Conservation (phyloP, 1,140 invertebrate species). For the Pogonomyrmex barbatus region DNA sequence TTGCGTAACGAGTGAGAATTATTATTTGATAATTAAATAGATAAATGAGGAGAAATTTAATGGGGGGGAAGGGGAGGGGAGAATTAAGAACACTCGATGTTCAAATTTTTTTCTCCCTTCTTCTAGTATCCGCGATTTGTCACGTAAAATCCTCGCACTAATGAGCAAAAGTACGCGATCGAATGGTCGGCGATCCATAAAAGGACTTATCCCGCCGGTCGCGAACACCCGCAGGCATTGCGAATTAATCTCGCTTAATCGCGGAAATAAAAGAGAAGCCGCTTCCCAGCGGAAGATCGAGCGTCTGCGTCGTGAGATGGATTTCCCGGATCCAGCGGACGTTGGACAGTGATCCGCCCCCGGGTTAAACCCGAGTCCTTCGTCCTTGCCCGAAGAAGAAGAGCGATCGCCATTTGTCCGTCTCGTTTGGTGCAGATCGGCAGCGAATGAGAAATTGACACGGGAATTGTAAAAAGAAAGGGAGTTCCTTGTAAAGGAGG, state of each 20-base stretch:
- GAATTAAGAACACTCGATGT: not conserved
- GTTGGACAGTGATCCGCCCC: constrained; percentile 9
- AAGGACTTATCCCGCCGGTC: constrained; percentile 28
- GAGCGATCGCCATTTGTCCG: constrained; percentile 48
- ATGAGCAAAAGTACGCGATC: constrained; percentile 36
- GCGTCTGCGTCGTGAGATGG: constrained; percentile 28
- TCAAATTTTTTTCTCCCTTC: not conserved
- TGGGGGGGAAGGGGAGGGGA: not conserved
- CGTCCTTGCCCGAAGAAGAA: constrained; percentile 38
- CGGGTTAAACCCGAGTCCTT: constrained; percentile 24
- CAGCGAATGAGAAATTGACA: constrained; percentile 38
- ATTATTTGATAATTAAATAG: constrained; percentile 28
- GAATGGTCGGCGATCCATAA: constrained; percentile 39
- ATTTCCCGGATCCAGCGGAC: not conserved
- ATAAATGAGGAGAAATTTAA: not conserved
- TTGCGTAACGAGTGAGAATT: not conserved
- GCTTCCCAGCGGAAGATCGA: constrained; percentile 36
- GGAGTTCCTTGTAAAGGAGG: not conserved
- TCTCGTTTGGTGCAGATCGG: constrained; percentile 18
- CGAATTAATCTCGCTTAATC: constrained; percentile 60
- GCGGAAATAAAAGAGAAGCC: constrained; percentile 43
- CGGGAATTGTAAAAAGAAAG: not conserved
- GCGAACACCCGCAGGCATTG: constrained; percentile 22
- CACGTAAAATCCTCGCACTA: constrained; percentile 36
- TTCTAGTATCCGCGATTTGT: constrained; percentile 3